Percentiles rank a stretch among this genome's conserved stretches.
Evolutionary conservation across 2,888 invertebrate species (phyloP).

Genomic region (Crocallis elinguaria): DNA sequence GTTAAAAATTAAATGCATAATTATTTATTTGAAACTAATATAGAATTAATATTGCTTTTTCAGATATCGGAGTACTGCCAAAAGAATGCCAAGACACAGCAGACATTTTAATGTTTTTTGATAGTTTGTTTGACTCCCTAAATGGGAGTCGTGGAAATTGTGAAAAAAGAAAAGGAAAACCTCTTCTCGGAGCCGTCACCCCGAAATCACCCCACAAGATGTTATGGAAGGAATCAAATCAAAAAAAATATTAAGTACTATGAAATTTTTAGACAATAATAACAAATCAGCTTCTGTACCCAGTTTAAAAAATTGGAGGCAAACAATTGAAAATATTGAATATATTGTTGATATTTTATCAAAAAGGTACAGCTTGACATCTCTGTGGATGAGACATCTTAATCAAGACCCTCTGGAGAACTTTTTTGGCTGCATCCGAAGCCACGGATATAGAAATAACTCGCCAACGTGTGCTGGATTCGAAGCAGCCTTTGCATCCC

Average conservation of each 20-base stretch:
- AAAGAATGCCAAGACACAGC: not conserved
- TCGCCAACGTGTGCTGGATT: constrained; percentile 12
- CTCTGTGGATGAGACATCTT: constrained; percentile 11
- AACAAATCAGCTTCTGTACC: not conserved
- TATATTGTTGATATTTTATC: not conserved
- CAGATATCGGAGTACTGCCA: not conserved
- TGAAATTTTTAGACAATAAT: not conserved
- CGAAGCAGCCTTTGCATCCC: constrained; percentile 12
- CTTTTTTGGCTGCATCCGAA: constrained; percentile 12
- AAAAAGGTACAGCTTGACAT: constrained; percentile 3
- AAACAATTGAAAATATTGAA: not conserved
- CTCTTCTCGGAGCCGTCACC: not conserved
- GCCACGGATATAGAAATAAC: constrained; percentile 14
- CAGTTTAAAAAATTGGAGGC: not conserved
- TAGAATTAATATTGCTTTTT: too few relatives aligned
- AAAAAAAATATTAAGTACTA: not conserved
- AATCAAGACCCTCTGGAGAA: constrained; percentile 7
- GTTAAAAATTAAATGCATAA: too few relatives aligned
- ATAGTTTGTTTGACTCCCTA: not conserved
- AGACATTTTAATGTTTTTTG: not conserved
- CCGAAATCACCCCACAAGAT: not conserved
- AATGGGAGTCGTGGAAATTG: not conserved
- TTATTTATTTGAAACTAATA: too few relatives aligned
- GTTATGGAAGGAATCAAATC: not conserved
- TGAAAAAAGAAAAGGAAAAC: not conserved